phyloP scores from a whole-genome alignment of 2,888 invertebrate genomes.

The Heterodera filipjevi region DNA sequence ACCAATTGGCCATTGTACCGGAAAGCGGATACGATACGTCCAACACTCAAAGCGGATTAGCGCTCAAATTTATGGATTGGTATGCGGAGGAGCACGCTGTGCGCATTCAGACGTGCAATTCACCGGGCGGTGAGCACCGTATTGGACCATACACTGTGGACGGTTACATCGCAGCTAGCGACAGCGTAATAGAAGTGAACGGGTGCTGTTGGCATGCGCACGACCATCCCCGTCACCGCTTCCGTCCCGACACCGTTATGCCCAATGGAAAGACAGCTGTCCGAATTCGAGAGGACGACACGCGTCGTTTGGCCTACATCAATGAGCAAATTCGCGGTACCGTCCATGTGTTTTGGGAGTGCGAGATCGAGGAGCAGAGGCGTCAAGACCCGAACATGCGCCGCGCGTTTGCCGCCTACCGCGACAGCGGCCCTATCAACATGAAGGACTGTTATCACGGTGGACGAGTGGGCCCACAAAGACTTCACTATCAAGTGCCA shows the following conservation, averaged over 20 bases:
- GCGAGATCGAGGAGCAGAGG: neutral
- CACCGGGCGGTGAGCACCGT: neutral
- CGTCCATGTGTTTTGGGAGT: conserved; percentile 1
- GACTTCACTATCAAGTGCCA: neutral
- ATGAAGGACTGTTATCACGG: neutral
- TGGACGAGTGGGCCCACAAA: neutral
- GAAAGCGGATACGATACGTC: conserved; percentile 18
- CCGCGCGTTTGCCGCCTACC: neutral
- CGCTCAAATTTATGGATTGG: conserved; percentile 25
- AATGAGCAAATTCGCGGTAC: neutral
- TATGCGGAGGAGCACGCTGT: neutral
- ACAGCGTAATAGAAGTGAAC: conserved; percentile 9
- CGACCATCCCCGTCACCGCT: neutral
- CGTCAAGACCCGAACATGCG: neutral
- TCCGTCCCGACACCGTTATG: neutral
- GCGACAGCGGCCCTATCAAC: neutral
- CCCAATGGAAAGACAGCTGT: conserved; percentile 11
- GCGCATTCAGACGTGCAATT: neutral
- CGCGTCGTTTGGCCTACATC: neutral
- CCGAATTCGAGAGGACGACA: conserved; percentile 9
- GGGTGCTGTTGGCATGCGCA: conserved; percentile 21
- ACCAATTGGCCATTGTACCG: conserved; percentile 19
- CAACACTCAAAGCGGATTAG: conserved; percentile 10
- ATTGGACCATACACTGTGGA: conserved; percentile 16
- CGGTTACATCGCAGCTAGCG: neutral